Percentiles rank a stretch among this genome's conserved stretches.
These are phyloP conservation scores for Pocillopora verrucosa DNA, from an alignment of 64 coral and sea anemone species.

Conservation along the genomic window DNA sequence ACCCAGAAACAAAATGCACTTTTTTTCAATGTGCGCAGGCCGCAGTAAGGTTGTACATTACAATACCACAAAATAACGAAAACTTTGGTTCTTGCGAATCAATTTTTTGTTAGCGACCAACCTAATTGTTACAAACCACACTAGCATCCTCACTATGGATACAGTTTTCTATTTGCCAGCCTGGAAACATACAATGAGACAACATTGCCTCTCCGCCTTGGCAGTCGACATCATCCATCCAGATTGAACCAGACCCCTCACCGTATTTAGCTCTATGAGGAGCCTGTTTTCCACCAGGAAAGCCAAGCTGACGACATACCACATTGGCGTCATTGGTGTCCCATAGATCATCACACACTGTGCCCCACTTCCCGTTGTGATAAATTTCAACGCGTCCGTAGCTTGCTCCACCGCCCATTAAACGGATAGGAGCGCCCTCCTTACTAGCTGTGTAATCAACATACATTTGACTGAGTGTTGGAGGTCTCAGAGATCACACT, in stretches of 20 bases:
- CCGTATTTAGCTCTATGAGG: neutral
- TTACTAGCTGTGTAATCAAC: too few relatives aligned
- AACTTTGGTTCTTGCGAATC: too few relatives aligned
- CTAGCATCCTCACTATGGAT: neutral
- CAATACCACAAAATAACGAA: too few relatives aligned
- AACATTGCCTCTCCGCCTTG: neutral
- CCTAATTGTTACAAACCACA: neutral
- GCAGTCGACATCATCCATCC: slow-evolving; percentile 44
- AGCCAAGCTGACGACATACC: slow-evolving; percentile 57
- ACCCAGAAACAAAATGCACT: too few relatives aligned
- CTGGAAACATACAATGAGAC: neutral
- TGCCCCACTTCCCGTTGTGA: slow-evolving; percentile 36
- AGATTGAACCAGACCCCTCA: slow-evolving; percentile 42
- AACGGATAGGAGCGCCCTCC: neutral
- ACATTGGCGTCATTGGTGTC: slow-evolving; percentile 54
- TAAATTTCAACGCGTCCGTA: slow-evolving; percentile 54
- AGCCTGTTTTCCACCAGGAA: slow-evolving; percentile 12
- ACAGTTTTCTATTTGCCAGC: neutral
- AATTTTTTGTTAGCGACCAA: too few relatives aligned
- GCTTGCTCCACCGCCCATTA: slow-evolving; percentile 16
- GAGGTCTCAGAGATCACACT: too few relatives aligned
- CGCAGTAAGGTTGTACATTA: too few relatives aligned
- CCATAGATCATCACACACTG: slow-evolving; percentile 60
- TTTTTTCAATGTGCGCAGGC: too few relatives aligned
- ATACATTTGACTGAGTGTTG: too few relatives aligned